Evolutionary conservation across 2,888 invertebrate genomes (phyloP).

Genomic region (Caenorhabditis auriculariae): DNA sequence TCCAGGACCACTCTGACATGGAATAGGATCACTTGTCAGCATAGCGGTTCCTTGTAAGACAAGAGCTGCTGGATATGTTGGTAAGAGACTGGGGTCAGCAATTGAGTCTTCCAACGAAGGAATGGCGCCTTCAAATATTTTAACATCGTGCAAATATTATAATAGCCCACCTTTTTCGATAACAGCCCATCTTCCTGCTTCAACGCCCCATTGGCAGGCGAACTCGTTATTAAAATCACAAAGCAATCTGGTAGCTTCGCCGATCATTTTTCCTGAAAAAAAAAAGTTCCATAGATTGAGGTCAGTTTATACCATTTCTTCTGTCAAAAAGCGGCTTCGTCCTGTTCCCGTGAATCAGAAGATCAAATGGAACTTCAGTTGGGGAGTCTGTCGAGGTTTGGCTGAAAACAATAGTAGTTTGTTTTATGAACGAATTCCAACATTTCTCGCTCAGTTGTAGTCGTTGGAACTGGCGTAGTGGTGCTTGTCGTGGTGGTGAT

Average conservation of each 20-base stretch:
- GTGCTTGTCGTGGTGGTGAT: constrained; percentile 9
- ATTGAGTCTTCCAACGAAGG: constrained; percentile 52
- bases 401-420: background rate
- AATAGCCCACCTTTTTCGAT: constrained; percentile 45
- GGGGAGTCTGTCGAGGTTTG: constrained; percentile 7
- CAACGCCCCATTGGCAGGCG: constrained; percentile 59
- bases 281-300: background rate
- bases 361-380: constrained; percentile 51
- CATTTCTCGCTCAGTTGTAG: constrained; percentile 1
- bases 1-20: constrained; percentile 55
- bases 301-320: constrained; percentile 22
- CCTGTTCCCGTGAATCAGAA: constrained; percentile 52
- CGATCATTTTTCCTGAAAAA: constrained; percentile 37
- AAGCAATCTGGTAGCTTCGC: constrained; percentile 50
- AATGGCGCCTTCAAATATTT: constrained; percentile 58
- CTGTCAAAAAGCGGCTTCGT: constrained; percentile 56
- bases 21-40: constrained; percentile 56
- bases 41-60: constrained; percentile 59
- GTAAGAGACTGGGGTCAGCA: constrained; percentile 30
- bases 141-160: background rate
- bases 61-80: constrained; percentile 56
- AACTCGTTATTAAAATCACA: constrained; percentile 59
- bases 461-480: constrained; percentile 2
- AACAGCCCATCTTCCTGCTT: constrained; percentile 59
- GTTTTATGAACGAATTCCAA: constrained; percentile 1